These are phyloP conservation scores for Cabera pusaria DNA, from an alignment of 2,888 invertebrate genomes.

Conservation along the genomic window DNA sequence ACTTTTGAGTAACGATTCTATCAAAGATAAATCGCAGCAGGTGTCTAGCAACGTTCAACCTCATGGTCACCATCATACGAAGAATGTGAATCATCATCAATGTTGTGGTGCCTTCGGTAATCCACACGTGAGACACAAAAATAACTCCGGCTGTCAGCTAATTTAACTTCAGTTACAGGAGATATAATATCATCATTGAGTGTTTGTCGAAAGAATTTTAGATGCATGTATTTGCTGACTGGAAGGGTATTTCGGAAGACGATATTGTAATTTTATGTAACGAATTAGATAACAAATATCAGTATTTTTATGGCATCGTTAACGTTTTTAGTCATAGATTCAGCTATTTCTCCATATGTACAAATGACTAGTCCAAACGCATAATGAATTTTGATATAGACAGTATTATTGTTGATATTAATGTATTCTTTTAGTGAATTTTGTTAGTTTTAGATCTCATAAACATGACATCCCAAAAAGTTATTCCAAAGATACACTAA, in stretches of 20 bases:
- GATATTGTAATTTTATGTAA: no score
- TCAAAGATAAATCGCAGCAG: conserved; percentile 48
- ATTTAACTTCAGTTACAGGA: conserved; percentile 47
- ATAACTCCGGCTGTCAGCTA: conserved; percentile 65
- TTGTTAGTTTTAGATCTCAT: conserved; percentile 53
- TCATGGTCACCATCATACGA: conserved; percentile 71
- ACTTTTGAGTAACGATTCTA: conserved; percentile 51
- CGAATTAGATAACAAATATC: no score
- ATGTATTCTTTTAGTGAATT: conserved; percentile 23
- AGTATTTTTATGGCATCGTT: background rate
- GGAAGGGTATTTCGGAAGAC: no score
- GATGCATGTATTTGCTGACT: no score
- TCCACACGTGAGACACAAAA: conserved; percentile 75
- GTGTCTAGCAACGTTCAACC: conserved; percentile 53
- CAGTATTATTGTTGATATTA: conserved; percentile 32
- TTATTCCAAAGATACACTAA: conserved; percentile 59
- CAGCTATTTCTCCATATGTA: conserved; percentile 15
- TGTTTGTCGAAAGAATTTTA: no score
- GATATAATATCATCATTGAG: no score
- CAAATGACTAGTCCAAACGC: conserved; percentile 27
- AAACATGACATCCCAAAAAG: conserved; percentile 60
- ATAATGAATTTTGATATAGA: conserved; percentile 27
- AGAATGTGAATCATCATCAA: conserved; percentile 75
- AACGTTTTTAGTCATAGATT: conserved; percentile 15
- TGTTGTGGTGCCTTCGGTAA: conserved; percentile 79